Evolutionary conservation across 2,888 invertebrate species (phyloP), one percentile per base, ranked within the genome.

Genomic region (Lycia hirtaria): DNA sequence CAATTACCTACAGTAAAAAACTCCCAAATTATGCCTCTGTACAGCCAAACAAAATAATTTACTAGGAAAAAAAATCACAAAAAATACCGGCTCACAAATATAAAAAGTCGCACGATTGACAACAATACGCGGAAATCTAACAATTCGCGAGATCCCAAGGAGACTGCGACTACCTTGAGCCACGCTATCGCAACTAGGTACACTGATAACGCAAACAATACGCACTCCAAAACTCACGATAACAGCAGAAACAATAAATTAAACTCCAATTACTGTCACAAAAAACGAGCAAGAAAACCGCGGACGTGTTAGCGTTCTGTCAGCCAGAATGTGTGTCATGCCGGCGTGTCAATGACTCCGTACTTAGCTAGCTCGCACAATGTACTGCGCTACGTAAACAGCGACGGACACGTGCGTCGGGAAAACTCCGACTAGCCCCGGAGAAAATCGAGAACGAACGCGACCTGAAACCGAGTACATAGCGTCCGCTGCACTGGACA

Each of bases 241-340:
- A 80, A 78, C 63, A 65, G 62, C 73, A 71, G 55, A 71, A 75
- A 75, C 72, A 71, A 80, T 75, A 71, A 77, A 78, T 80, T 78
- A 74, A 76, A 71, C 70, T 70, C 71, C 73, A 63, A 65, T 63
- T 55, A 60, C 56, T 60, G 56, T 56, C 59, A 71, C 69, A 56
- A 63, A 60, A 67, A 72, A 79, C 75, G 78, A 78, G 80, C 81
- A 79, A 77, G 81, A 83, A 76, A 76, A 56, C 75, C 75, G 74
- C 79, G 76, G 80, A 81, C 84, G 83, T 83, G 80, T 75, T 78
- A 73, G 71, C 80, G 80, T 78, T 76, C 85, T 80, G 85, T 85
- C 87, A 83, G 78, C 76, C 78, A 73, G 89, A 90, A 92, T 92
- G 90, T 92, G 80, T 93, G 92, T 92, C 92, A 93, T 79, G 85